These are phyloP conservation scores for Griposia aprilina DNA, from an alignment of 2,888 invertebrate species.

Conservation along the genomic window DNA sequence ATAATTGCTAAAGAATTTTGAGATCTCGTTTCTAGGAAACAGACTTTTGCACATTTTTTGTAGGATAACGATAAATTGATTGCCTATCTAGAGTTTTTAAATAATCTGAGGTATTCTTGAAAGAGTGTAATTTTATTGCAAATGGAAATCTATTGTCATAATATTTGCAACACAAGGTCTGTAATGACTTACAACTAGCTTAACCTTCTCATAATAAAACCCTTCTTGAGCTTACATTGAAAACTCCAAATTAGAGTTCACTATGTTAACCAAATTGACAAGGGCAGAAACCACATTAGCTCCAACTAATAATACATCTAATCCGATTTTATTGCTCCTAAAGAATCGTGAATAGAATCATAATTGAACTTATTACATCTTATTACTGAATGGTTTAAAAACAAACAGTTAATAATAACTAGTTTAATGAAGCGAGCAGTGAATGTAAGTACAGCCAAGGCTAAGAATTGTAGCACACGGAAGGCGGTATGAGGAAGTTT, in stretches of 20 bases:
- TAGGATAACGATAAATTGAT: background rate
- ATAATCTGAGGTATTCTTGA: background rate
- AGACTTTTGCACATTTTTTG: background rate
- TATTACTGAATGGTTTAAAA: conserved; percentile 55
- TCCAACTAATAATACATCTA: conserved; percentile 26
- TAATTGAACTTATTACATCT: conserved; percentile 38
- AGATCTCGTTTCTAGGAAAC: background rate
- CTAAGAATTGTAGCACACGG: conserved; percentile 64
- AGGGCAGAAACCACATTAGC: conserved; percentile 23
- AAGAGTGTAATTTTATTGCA: background rate
- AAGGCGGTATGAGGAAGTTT: conserved; percentile 66
- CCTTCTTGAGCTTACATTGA: background rate
- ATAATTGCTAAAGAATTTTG: background rate
- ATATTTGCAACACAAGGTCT: background rate
- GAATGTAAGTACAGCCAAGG: conserved; percentile 68
- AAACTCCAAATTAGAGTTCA: conserved; percentile 14
- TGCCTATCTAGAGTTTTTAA: background rate
- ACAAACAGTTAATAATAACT: conserved; percentile 57
- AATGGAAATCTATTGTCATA: background rate
- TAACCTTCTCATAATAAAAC: background rate
- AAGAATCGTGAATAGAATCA: conserved; percentile 43
- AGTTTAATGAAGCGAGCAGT: conserved; percentile 62
- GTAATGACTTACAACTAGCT: background rate
- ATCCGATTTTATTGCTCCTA: conserved; percentile 12
- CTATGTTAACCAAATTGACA: background rate